Evolutionary conservation across 2,888 invertebrate species (phyloP).

Genomic region (Clusia tigrina): DNA sequence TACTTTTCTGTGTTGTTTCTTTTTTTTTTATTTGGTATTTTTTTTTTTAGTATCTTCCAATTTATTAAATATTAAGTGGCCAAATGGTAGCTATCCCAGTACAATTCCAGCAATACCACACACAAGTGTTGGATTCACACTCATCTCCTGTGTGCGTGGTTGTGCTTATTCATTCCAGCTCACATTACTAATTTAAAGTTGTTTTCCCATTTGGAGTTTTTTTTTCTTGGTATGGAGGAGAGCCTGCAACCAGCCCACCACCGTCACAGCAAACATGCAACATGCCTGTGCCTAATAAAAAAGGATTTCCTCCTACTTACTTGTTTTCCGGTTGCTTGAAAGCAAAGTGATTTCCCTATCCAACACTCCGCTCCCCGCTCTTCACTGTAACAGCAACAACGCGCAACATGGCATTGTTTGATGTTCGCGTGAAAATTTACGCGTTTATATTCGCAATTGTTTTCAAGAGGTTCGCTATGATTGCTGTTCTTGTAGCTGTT

Average conservation of each 20-base stretch:
- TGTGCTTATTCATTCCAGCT: no score
- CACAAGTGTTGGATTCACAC: no score
- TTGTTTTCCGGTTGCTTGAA: slow-evolving; percentile 7
- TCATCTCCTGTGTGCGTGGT: no score
- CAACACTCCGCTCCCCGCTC: neutral
- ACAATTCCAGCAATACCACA: no score
- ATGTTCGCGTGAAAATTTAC: slow-evolving; percentile 6
- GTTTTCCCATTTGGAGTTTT: slow-evolving; percentile 1
- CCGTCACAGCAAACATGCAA: neutral
- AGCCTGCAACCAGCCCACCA: neutral
- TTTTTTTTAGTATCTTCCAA: no score
- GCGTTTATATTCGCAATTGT: slow-evolving; percentile 10
- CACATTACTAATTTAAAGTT: slow-evolving; percentile 7
- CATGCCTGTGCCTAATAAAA: neutral
- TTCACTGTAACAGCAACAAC: neutral
- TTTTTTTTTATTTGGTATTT: no score
- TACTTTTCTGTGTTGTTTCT: no score
- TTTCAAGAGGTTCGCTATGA: slow-evolving; percentile 1
- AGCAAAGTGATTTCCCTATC: neutral
- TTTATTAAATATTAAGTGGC: no score
- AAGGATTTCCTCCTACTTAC: slow-evolving; percentile 12
- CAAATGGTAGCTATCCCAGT: no score
- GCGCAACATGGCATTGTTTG: neutral
- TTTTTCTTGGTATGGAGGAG: neutral
- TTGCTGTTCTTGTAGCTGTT: neutral